A percentile compares a stretch with the other conserved stretches of the same genome.
These are phyloP conservation scores for Bovichtus variegatus DNA, from an alignment of 2,797 vertebrate species.

Conservation along the genomic window DNA sequence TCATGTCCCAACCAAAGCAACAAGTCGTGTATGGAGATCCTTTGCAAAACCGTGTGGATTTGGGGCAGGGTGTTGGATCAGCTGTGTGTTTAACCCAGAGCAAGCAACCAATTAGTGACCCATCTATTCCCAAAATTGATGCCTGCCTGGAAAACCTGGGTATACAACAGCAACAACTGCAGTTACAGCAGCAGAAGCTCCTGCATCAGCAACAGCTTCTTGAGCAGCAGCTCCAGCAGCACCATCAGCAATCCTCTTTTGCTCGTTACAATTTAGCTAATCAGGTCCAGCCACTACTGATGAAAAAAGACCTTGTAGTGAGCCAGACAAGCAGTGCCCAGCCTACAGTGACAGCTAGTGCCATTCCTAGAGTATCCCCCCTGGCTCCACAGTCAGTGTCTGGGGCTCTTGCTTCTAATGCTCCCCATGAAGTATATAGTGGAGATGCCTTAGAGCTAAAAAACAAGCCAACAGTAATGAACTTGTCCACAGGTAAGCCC, in stretches of 20 bases:
- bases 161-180: slow-evolving; percentile 88
- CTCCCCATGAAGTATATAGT: slow-evolving; percentile 87
- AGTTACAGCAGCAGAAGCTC: slow-evolving; percentile 84
- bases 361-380: slow-evolving; percentile 87
- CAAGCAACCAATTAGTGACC: slow-evolving; percentile 86
- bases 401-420: slow-evolving; percentile 69
- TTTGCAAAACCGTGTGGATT: slow-evolving; percentile 94
- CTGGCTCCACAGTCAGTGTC: slow-evolving; percentile 83
- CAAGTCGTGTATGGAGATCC: slow-evolving; percentile 95
- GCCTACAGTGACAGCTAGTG: slow-evolving; percentile 80
- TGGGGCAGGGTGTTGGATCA: slow-evolving; percentile 93
- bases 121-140: slow-evolving; percentile 86
- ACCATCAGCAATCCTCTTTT: slow-evolving; percentile 90
- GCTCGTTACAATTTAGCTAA: slow-evolving; percentile 93
- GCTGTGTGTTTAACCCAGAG: slow-evolving; percentile 94
- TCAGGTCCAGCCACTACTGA: slow-evolving; percentile 89
- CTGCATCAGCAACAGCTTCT: slow-evolving; percentile 84
- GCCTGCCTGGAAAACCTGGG: slow-evolving; percentile 90
- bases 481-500: slow-evolving; percentile 90
- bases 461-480: slow-evolving; percentile 89
- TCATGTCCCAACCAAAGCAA: slow-evolving; percentile 93
- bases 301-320: slow-evolving; percentile 92
- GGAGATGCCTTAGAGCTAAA: slow-evolving; percentile 91
- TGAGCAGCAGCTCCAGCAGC: slow-evolving; percentile 88
- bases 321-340: slow-evolving; percentile 87